These are phyloP conservation scores for Tylochromis polylepis DNA, from an alignment of 2,113 vertebrate genomes.

Conservation along the genomic window DNA sequence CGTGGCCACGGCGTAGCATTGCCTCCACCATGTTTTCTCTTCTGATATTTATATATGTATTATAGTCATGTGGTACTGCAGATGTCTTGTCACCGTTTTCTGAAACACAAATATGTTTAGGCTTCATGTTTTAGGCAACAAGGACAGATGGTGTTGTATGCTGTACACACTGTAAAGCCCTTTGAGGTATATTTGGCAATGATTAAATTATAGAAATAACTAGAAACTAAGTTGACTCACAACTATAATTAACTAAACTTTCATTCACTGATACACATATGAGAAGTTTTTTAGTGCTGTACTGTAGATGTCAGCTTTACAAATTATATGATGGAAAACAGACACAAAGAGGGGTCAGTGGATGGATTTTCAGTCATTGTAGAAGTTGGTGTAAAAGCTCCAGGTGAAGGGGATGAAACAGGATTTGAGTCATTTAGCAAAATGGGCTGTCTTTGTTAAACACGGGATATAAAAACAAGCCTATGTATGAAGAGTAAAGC, in stretches of 20 bases:
- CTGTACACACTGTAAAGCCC: neutral
- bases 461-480: neutral
- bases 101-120: neutral
- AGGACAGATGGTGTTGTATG: neutral
- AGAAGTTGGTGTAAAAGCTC: neutral
- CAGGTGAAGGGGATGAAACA: neutral
- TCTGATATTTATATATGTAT: fast-evolving
- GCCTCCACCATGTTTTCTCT: neutral
- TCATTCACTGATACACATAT: neutral
- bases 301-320: neutral
- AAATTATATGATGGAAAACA: neutral
- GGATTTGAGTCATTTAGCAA: neutral
- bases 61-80: too few relatives aligned
- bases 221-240: neutral
- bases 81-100: too few relatives aligned
- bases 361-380: neutral
- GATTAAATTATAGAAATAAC: neutral
- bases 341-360: neutral
- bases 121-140: neutral
- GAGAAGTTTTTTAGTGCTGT: neutral
- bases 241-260: neutral
- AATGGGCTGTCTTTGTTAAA: neutral
- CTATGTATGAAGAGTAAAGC: neutral
- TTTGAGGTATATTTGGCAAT: neutral
- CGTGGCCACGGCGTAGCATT: neutral